Evolutionary conservation across 1,140 invertebrate species (phyloP), one percentile per base, ranked within the genome.

Genomic region (Aphelenchoides besseyi): DNA sequence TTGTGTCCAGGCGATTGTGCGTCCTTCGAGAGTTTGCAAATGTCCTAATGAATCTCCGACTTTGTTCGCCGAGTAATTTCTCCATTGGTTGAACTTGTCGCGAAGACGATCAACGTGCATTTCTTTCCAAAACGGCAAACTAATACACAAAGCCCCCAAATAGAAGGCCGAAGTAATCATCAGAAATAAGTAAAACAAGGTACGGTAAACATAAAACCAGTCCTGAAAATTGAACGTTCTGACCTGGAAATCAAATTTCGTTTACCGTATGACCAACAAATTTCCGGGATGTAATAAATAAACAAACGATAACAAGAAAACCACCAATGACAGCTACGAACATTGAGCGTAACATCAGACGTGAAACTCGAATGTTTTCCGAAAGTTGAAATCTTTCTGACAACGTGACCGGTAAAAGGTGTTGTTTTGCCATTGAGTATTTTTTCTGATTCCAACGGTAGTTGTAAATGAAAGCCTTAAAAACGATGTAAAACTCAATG

Each of bases 211-310:
- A 33, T 29, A 59, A 23, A 8, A 59, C 55, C 5, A 29, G 55
- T 59, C 55, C 55, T 59, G 55, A 12, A 59, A 59, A 8, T 59
- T 59, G 26, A 59, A 8, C 41, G 55, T 59, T 23, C 5, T 59
- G 5, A 33, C 5, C 32, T 59, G 55, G n/a, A n/a, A n/a, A n/a
- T n/a, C n/a, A n/a, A n/a, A n/a, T n/a, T n/a, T 59, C 18, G 5
- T 33, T 8, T 59, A 59, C 5, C 5, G 55, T 8, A 59, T 8
- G 5, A 59, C 23, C 18, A 28, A 5, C 5, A 28, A 28, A 28
- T 5, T 59, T 33, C 18, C 18, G 32, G 18, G 23, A 59, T 5
- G 5, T 8, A 59, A 5, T 12, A 59, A 59, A 18, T 12, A 59
- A 33, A 23, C 5, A 8, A 8, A 28, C 5, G 55, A 23, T 8